Conservation (phyloP, 2,113 vertebrate species). For the Anoura caudifer region DNA sequence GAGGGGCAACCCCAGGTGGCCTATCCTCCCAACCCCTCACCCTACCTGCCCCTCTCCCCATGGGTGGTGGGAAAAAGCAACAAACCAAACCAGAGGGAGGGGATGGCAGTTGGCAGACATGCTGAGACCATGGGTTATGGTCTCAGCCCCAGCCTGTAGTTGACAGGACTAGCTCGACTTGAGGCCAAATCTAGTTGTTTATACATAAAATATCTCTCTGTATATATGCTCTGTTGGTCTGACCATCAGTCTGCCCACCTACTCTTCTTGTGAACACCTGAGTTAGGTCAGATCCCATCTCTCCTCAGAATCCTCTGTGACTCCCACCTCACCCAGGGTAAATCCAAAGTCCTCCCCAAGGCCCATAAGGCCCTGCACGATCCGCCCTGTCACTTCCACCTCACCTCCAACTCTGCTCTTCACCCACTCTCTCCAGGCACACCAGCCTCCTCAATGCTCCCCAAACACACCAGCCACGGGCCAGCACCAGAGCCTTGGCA, state of each 20-base stretch:
- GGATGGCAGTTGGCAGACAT: neutral
- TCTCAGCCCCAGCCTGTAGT: neutral
- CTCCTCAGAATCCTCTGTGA: neutral
- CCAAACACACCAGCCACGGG: neutral
- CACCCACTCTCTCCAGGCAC: neutral
- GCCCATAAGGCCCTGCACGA: neutral
- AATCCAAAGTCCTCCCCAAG: neutral
- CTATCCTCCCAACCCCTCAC: neutral
- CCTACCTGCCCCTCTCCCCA: neutral
- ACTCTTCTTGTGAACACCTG: neutral
- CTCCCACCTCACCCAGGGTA: neutral
- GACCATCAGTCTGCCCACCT: neutral
- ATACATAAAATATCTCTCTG: neutral
- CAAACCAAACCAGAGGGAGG: neutral
- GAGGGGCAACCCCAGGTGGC: neutral
- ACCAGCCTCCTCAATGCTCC: neutral
- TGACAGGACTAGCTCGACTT: neutral
- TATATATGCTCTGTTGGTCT: too few relatives aligned
- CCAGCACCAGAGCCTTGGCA: neutral
- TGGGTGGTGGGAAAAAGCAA: neutral
- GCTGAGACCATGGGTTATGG: neutral
- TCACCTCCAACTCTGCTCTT: neutral
- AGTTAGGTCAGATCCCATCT: neutral
- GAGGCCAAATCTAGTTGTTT: neutral
- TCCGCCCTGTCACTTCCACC: neutral